Evolutionary conservation across 2,113 vertebrate genomes (phyloP), one percentile per base, ranked within the genome.

Genomic region (Machaerirhynchus nigripectus): DNA sequence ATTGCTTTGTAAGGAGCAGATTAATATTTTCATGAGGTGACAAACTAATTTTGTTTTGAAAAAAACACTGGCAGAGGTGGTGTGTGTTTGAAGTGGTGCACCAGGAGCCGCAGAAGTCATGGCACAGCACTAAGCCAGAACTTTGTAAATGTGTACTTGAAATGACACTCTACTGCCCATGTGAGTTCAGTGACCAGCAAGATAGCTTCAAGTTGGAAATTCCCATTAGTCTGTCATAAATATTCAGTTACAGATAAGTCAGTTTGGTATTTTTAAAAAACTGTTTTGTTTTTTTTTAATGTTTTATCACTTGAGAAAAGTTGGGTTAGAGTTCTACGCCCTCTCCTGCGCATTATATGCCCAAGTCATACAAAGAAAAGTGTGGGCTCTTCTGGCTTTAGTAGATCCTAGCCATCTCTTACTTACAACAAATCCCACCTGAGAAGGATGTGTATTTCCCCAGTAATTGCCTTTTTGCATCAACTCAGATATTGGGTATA

Each of bases 81-180:
- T 30, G 46, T 89, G 42, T 26, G 3, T 52, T 70, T 61, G 39
- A 81, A 84, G 42, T 63, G 18, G 8, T 79, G 15, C 39, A 42
- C 3, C 20, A 35, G 33, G n/a, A 86, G 27, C 24, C 0, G 0
- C 57, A 37, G 57, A 31, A 95, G 18, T 42, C 3, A 1, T 50
- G 69, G 37, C 63, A 69, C 67, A 57, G 33, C n/a, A 31, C 30
- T 35, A 55, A 10, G 15, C 40, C 37, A 67, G 57, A 53, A 21
- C 37, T 61, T 57, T 23, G 4, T 53, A 50, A 60, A 37, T 15
- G 26, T 52, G 13, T 67, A 3, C 42, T 87, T 63, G 60, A 59
- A 87, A 60, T 71, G 11, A 47, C 10, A 4, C 15, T 61, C 50
- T 50, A 10, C 37, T 52, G 15, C n/a, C 6, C 1, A 2, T 37